Evolutionary conservation across 64 coral and sea anemone species (phyloP), one percentile per base, ranked within the genome.

Genomic region (Catalaphyllia jardinei): DNA sequence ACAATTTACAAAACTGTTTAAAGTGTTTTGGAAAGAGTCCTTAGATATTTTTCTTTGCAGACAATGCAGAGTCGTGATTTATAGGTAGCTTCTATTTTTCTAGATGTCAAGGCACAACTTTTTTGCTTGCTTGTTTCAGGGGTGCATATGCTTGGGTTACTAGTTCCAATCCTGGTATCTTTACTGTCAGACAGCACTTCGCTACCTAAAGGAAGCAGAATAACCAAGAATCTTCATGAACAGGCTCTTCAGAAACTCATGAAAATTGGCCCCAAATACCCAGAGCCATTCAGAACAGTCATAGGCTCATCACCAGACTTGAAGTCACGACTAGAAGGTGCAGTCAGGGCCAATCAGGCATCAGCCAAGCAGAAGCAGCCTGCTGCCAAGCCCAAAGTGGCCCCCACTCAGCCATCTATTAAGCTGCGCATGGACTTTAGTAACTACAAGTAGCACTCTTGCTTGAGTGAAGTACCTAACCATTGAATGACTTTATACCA

Each of bases 381-480:
- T 0, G 76, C 46, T 8, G 79, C 73, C 0, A 93, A 95, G 59
- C 78, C 93, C 49, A 99, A 99, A 73, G 88, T 75, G 25, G 65
- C 88, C 19, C 90, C 93, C 77, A 79, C 93, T 71, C 83, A 95
- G 54, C 97, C 97, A 33, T 94, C 91, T 24, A 99, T 99, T 73
- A 99, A 95, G 71, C 64, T 99, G 65, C 93, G 91, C 83, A 99
- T 99, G 97, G 97, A 99, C 73, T 99, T 99, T 55, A 99, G 97
- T 89, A 99, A 99, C 78, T 99, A 89, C 74, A 99, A 99, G 35
- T 99, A 93, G 89, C 19, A 27, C 20, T 0, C 33, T 27, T 57
- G 20, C n/a, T 69, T 69, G 65, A 20, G 62, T 28, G 65, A 27
- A 69, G n/a, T 27, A 69, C 62, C 18, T n/a, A 8, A 24, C 25